These are phyloP conservation scores for Drosophila kuntzei DNA, from an alignment of 2,888 invertebrate genomes.

Conservation along the genomic window DNA sequence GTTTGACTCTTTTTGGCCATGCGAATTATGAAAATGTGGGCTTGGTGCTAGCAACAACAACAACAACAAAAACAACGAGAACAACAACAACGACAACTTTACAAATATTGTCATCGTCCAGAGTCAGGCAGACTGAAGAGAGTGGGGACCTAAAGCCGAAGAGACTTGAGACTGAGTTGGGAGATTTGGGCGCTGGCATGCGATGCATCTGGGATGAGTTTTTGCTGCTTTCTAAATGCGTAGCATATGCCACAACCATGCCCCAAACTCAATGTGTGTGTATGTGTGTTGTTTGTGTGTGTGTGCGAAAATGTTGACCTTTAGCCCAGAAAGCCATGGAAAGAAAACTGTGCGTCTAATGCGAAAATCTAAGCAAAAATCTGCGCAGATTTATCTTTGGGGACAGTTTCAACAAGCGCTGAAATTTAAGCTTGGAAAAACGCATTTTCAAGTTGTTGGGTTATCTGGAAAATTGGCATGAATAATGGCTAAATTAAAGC, in stretches of 20 bases:
- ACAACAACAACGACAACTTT: slow-evolving; percentile 26
- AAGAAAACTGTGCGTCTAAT: slow-evolving; percentile 43
- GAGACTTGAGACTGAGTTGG: slow-evolving; percentile 29
- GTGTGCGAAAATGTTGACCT: slow-evolving; percentile 67
- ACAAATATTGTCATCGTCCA: slow-evolving; percentile 62
- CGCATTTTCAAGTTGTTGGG: slow-evolving; percentile 17
- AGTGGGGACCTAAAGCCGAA: slow-evolving; percentile 43
- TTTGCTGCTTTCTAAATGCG: slow-evolving; percentile 73
- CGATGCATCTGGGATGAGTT: slow-evolving; percentile 47
- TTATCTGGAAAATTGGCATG: slow-evolving; percentile 23
- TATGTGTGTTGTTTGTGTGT: slow-evolving; percentile 25
- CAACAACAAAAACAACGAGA: slow-evolving; percentile 20
- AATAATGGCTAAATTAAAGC: slow-evolving; percentile 12
- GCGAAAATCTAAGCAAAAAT: slow-evolving; percentile 60
- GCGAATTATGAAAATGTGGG: slow-evolving; percentile 80
- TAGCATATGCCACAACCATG: slow-evolving; percentile 50
- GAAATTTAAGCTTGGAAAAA: slow-evolving; percentile 48
- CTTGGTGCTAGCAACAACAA: slow-evolving; percentile 60
- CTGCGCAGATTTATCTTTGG: slow-evolving; percentile 70
- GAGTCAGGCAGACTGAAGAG: slow-evolving; percentile 19
- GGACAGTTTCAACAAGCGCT: slow-evolving; percentile 56
- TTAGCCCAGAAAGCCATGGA: slow-evolving; percentile 61
- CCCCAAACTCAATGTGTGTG: slow-evolving; percentile 1
- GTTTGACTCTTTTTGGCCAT: slow-evolving; percentile 50
- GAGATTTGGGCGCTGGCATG: slow-evolving; percentile 53